These are phyloP conservation scores for Auanema freiburgensis DNA, from an alignment of 2,888 invertebrate species.

Conservation along the genomic window DNA sequence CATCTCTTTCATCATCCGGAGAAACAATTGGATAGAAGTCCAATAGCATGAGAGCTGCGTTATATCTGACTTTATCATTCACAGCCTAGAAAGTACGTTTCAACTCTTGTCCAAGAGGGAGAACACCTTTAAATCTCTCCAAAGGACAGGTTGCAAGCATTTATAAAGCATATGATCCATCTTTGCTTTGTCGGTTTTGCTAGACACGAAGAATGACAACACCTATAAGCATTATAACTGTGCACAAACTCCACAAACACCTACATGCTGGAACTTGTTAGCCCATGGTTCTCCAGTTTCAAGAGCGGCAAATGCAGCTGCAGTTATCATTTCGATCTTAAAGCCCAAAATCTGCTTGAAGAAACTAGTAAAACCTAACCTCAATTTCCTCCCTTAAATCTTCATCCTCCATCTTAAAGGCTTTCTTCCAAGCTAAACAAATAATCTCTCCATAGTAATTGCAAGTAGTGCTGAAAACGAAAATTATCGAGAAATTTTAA, in stretches of 20 bases:
- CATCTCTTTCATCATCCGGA: constrained; percentile 15
- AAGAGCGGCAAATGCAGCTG: background rate
- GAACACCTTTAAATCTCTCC: constrained; percentile 6
- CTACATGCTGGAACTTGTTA: no score
- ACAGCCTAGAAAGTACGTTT: constrained; percentile 16
- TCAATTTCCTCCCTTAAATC: background rate
- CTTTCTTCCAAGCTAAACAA: constrained; percentile 1
- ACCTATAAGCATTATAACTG: background rate
- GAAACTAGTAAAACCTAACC: background rate
- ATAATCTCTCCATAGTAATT: background rate
- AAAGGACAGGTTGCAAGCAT: constrained; percentile 9
- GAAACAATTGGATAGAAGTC: constrained; percentile 27
- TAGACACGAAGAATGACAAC: background rate
- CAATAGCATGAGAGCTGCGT: constrained; percentile 22
- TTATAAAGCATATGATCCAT: constrained; percentile 1
- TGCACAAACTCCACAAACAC: no score
- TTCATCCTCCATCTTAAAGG: background rate
- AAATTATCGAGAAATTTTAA: background rate
- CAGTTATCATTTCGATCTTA: constrained; percentile 3
- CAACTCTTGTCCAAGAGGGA: background rate
- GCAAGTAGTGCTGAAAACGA: background rate
- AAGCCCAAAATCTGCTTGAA: background rate
- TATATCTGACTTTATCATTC: constrained; percentile 23
- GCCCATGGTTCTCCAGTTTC: no score
- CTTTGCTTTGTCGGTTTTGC: background rate